A percentile compares a stretch with the other conserved stretches of the same genome.
phyloP scores from a whole-genome alignment of 2,888 invertebrate species.

The Scaptomyza tumidula region DNA sequence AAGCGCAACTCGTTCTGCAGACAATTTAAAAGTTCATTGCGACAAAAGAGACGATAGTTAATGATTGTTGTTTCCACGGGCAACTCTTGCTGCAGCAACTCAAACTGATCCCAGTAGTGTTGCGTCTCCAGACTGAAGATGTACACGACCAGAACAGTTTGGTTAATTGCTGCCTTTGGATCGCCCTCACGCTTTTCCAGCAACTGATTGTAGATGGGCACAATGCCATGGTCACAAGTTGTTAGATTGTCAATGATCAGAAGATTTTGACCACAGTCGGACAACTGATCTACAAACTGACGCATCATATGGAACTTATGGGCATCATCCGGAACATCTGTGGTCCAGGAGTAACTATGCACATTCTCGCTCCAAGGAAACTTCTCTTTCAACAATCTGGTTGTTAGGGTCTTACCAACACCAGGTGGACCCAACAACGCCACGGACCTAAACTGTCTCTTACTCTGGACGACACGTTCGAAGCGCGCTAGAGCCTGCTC shows the following conservation, averaged over 20 bases:
- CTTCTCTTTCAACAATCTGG: slow-evolving; percentile 41
- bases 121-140: slow-evolving; percentile 49
- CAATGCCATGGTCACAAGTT: slow-evolving; percentile 53
- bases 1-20: slow-evolving; percentile 38
- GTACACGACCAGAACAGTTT: slow-evolving; percentile 56
- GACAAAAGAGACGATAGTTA: slow-evolving; percentile 45
- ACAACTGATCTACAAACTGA: slow-evolving; percentile 53
- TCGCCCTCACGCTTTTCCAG: slow-evolving; percentile 52
- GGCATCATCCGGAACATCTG: slow-evolving; percentile 30
- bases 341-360: slow-evolving; percentile 69
- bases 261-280: slow-evolving; percentile 74
- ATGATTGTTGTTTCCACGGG: slow-evolving; percentile 54
- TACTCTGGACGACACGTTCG: slow-evolving; percentile 37
- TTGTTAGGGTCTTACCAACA: slow-evolving; percentile 74
- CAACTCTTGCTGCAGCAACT: slow-evolving; percentile 51
- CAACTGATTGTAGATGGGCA: slow-evolving; percentile 57
- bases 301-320: slow-evolving; percentile 45
- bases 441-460: slow-evolving; percentile 52
- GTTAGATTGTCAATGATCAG: slow-evolving; percentile 74
- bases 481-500: slow-evolving; percentile 59
- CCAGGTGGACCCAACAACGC: slow-evolving; percentile 71
- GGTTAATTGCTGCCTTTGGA: slow-evolving; percentile 24
- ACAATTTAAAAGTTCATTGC: slow-evolving; percentile 44
- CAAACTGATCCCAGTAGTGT: slow-evolving; percentile 52
- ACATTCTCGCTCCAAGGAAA: slow-evolving; percentile 79